Evolutionary conservation across 2,113 vertebrate genomes (phyloP).

Genomic region (Sciurus niger): DNA sequence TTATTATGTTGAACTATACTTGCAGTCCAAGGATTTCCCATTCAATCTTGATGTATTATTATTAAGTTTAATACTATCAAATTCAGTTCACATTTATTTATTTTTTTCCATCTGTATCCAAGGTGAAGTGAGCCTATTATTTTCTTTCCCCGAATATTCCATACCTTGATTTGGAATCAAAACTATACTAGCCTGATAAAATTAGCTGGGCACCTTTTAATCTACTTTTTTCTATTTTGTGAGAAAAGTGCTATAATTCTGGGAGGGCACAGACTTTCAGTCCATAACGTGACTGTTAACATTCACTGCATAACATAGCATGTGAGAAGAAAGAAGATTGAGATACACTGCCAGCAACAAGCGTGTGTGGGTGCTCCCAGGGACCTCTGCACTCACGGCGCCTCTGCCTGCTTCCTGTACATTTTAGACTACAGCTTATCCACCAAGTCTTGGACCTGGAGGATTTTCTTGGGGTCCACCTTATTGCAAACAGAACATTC

Average conservation of each 20-base stretch:
- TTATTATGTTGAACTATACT: not conserved
- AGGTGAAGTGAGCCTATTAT: not conserved
- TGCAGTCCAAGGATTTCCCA: not conserved
- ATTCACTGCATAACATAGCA: too few species aligned
- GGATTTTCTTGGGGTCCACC: constrained; percentile 92
- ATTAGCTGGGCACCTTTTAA: constrained; percentile 8
- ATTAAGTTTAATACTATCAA: not conserved
- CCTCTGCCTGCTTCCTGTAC: constrained; percentile 92
- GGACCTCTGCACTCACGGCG: constrained; percentile 87
- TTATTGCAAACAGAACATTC: constrained; percentile 85
- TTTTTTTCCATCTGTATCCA: not conserved
- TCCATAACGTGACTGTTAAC: too few species aligned
- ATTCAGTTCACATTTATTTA: not conserved
- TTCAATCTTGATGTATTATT: not conserved
- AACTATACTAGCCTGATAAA: not conserved
- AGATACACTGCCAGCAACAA: too few species aligned
- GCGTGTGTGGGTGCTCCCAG: rapidly evolving
- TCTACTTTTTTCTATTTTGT: constrained; percentile 16
- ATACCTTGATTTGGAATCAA: not conserved
- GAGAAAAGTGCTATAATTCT: not conserved
- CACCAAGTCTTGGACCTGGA: constrained; percentile 92
- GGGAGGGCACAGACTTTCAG: too few species aligned
- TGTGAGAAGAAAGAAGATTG: too few species aligned
- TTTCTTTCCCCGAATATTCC: not conserved
- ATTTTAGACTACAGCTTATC: constrained; percentile 94